Evolutionary conservation across 2,888 invertebrate genomes (phyloP).

Genomic region (Rhamphomyia laevipes): DNA sequence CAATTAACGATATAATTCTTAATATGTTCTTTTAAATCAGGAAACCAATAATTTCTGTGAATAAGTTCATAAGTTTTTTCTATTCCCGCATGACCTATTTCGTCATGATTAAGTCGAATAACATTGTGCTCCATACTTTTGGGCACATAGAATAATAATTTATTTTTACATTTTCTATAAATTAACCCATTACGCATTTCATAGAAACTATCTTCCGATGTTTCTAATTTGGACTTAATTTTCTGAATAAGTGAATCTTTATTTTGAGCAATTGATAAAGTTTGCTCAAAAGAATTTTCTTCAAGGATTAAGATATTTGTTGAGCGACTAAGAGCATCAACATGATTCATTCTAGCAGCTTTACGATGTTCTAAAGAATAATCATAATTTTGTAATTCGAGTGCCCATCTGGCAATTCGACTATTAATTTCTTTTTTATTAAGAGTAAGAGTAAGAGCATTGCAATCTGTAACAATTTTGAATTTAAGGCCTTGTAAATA

Average conservation of each 20-base stretch:
- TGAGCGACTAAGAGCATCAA: neutral
- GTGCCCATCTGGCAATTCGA: constrained; percentile 16
- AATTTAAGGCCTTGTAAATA: neutral
- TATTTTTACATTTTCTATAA: constrained; percentile 7
- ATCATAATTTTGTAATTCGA: constrained; percentile 4
- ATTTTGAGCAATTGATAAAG: neutral
- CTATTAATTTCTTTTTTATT: constrained; percentile 8
- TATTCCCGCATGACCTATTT: constrained; percentile 22
- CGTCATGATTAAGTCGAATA: constrained; percentile 20
- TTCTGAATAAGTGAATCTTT: neutral
- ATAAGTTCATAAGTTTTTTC: constrained; percentile 22
- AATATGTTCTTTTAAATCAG: constrained; percentile 5
- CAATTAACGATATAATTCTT: constrained; percentile 19
- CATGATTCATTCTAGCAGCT: neutral
- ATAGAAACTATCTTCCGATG: constrained; percentile 6
- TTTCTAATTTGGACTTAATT: constrained; percentile 2
- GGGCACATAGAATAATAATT: constrained; percentile 16
- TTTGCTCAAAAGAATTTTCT: no score
- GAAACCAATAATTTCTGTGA: constrained; percentile 20
- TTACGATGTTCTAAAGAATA: neutral
- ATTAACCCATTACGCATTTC: constrained; percentile 14
- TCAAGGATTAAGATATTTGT: no score
- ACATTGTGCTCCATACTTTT: constrained; percentile 17
- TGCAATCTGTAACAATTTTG: neutral
- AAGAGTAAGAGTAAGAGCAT: neutral